Conservation (phyloP, 2,888 invertebrate species). For the Melinaea menophilus region DNA sequence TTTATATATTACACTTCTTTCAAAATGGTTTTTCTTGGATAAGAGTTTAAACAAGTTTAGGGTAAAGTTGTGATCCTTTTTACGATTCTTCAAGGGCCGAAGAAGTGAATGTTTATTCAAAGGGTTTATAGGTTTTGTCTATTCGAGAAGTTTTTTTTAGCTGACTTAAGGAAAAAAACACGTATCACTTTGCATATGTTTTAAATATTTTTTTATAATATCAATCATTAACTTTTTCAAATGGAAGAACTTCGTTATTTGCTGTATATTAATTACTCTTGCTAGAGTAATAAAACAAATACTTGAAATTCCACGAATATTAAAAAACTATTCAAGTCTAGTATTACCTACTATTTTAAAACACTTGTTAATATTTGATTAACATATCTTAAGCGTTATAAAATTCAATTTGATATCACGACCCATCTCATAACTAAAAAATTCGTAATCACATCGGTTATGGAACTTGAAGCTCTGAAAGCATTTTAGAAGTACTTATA, state of each 20-base stretch:
- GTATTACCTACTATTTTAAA: slow-evolving; percentile 21
- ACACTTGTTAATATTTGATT: slow-evolving; percentile 31
- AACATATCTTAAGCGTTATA: slow-evolving; percentile 33
- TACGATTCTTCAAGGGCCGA: slow-evolving; percentile 73
- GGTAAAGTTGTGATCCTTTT: slow-evolving; percentile 71
- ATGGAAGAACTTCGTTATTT: slow-evolving; percentile 1
- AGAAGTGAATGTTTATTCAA: slow-evolving; percentile 75
- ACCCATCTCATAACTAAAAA: slow-evolving; percentile 67
- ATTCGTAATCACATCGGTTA: slow-evolving; percentile 66
- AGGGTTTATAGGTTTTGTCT: slow-evolving; percentile 56
- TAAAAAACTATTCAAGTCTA: slow-evolving; percentile 9
- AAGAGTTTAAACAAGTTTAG: slow-evolving; percentile 77
- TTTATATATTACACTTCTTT: slow-evolving; percentile 53
- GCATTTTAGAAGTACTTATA: slow-evolving; percentile 42
- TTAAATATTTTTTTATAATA: too few species aligned
- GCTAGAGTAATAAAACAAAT: slow-evolving; percentile 3
- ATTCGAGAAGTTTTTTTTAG: not conserved
- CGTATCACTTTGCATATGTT: too few species aligned
- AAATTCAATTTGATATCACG: slow-evolving; percentile 45
- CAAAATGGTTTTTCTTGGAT: slow-evolving; percentile 74
- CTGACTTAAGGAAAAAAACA: not conserved
- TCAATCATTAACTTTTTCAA: too few species aligned
- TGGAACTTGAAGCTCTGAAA: slow-evolving; percentile 63
- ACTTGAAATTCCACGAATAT: slow-evolving; percentile 9
- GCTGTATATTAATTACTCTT: slow-evolving; percentile 9